Conservation (phyloP, 1,140 invertebrate genomes). For the Drosophila rhopaloa region DNA sequence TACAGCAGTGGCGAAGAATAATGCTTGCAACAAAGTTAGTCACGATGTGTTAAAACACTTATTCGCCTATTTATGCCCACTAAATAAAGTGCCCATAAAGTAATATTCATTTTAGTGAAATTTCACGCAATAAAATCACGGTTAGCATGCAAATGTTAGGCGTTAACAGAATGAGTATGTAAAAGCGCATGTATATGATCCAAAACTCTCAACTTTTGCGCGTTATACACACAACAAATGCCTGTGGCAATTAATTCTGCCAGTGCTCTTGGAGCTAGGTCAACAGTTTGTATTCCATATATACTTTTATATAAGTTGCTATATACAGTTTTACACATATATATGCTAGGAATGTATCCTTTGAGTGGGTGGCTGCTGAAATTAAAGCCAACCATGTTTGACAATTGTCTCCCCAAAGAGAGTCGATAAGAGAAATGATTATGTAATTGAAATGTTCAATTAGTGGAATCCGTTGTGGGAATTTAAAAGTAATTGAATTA, state of each 20-base stretch:
- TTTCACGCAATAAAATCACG: neutral
- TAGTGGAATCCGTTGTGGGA: conserved; percentile 21
- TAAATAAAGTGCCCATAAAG: too few relatives aligned
- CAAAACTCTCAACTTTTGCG: conserved; percentile 16
- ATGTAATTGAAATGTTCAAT: conserved; percentile 45
- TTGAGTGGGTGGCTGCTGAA: conserved; percentile 5
- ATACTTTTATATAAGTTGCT: conserved; percentile 3
- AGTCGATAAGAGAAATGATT: conserved; percentile 27
- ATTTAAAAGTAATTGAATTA: neutral
- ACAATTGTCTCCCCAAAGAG: neutral
- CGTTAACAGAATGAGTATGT: neutral
- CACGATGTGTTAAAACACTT: too few relatives aligned
- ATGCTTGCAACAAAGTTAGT: too few relatives aligned
- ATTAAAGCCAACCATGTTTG: conserved; percentile 12
- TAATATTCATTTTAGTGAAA: neutral
- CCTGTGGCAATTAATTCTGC: conserved; percentile 30
- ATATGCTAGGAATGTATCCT: conserved; percentile 27
- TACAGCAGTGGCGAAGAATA: too few relatives aligned
- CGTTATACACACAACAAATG: conserved; percentile 32
- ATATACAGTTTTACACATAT: conserved; percentile 4
- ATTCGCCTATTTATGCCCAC: too few relatives aligned
- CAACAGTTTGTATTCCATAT: conserved; percentile 50
- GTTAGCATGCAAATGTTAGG: conserved; percentile 1
- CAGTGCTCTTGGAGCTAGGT: conserved; percentile 49
- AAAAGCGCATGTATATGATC: neutral